Conservation (phyloP, 37 sponge, comb jelly and placozoan species). For the Mnemiopsis leidyi region DNA sequence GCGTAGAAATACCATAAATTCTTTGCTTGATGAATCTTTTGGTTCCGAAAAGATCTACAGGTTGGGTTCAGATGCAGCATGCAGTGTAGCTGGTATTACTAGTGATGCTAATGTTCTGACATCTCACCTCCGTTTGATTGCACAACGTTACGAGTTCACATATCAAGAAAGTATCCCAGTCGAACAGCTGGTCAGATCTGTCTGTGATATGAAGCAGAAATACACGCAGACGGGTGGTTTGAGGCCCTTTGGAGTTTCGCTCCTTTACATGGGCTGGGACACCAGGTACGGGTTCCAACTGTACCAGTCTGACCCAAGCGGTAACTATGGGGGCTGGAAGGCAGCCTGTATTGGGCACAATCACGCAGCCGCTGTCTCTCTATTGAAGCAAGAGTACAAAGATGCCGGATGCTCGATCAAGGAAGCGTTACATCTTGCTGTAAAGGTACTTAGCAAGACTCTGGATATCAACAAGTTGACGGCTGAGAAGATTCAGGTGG, state of each 20-base stretch:
- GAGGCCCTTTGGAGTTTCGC: conserved; percentile 96
- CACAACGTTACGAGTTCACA: conserved; percentile 80
- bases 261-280: conserved; percentile 99
- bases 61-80: conserved; percentile 81
- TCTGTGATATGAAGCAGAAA: conserved; percentile 91
- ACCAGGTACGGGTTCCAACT: conserved; percentile 90
- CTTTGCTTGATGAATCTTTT: conserved; percentile 84
- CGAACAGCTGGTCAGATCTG: conserved; percentile 89
- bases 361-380: conserved; percentile 89
- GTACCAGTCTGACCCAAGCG: conserved; percentile 97
- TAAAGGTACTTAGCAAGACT: conserved; percentile 93
- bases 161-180: conserved; percentile 94
- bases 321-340: conserved; percentile 99
- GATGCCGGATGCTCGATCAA: conserved; percentile 76
- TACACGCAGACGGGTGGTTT: conserved; percentile 96
- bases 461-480: conserved; percentile 90
- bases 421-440: conserved; percentile 87
- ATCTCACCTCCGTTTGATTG: conserved; percentile 75
- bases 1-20: conserved; percentile 83
- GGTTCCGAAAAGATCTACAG: conserved; percentile 97
- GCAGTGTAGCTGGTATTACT: conserved; percentile 99
- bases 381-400: conserved; percentile 97
- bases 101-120: conserved; percentile 97
- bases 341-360: conserved; percentile 98
- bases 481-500: conserved; percentile 89